Percentiles rank a stretch among this genome's conserved stretches.
Conservation (phyloP, 1,140 invertebrate species). For the Protaetia brevitarsis region DNA sequence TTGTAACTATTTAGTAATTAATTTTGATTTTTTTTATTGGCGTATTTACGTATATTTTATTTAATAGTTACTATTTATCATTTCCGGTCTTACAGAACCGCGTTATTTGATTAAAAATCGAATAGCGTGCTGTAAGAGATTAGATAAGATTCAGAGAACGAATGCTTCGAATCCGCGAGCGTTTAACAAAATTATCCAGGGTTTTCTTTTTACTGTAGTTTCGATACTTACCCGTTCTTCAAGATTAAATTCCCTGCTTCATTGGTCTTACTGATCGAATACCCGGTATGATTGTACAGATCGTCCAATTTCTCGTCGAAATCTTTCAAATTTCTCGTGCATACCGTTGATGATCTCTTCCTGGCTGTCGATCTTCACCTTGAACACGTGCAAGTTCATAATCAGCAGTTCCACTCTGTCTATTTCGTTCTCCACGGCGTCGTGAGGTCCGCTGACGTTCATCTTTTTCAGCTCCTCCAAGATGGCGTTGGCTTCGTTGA, state of each 20-base stretch:
- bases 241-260: constrained; percentile 62
- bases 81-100: too few relatives aligned
- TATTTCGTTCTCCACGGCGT: constrained; percentile 57
- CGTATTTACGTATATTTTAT: too few relatives aligned
- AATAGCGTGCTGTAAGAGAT: too few relatives aligned
- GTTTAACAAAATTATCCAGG: too few relatives aligned
- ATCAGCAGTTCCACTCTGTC: constrained; percentile 63
- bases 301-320: constrained; percentile 70
- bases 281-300: constrained; percentile 63
- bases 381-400: constrained; percentile 64
- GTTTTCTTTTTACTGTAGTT: not conserved
- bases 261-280: constrained; percentile 58
- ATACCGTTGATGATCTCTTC: constrained; percentile 53
- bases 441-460: constrained; percentile 51
- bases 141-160: too few relatives aligned
- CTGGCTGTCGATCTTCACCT: constrained; percentile 63
- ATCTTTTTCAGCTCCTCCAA: constrained; percentile 63
- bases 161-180: too few relatives aligned
- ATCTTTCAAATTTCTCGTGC: constrained; percentile 56
- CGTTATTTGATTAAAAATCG: too few relatives aligned
- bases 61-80: too few relatives aligned
- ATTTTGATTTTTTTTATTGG: too few relatives aligned
- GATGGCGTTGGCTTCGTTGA: constrained; percentile 69
- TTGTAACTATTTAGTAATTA: too few relatives aligned
- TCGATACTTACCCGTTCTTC: constrained; percentile 52